A percentile compares a stretch with the other conserved stretches of the same genome.
Evolutionary conservation across 2,888 invertebrate species (phyloP).

Genomic region (Harpalus rubripes): DNA sequence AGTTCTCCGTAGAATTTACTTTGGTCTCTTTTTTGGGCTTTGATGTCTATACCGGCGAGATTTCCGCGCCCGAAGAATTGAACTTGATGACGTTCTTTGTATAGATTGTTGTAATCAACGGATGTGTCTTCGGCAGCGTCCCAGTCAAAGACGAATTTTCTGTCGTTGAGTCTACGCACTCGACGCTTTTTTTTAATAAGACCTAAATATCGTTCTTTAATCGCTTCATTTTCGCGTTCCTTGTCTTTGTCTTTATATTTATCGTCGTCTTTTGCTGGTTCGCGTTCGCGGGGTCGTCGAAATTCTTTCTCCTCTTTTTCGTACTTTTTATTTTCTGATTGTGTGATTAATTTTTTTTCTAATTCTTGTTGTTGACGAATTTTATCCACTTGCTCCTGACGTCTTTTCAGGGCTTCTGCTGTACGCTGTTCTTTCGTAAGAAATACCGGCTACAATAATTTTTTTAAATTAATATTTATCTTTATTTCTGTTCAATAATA

Average conservation of each 20-base stretch:
- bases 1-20: conserved; percentile 98
- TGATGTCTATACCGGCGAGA: conserved; percentile 98
- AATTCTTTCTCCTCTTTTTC: conserved; percentile 74
- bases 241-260: conserved; percentile 88
- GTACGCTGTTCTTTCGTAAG: conserved; percentile 97
- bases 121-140: conserved; percentile 99
- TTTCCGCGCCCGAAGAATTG: conserved; percentile 99
- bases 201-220: conserved; percentile 96
- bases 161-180: conserved; percentile 95
- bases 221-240: conserved; percentile 95
- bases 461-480: not conserved
- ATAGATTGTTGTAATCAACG: conserved; percentile 97
- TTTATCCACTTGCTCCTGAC: conserved; percentile 93
- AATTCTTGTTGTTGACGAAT: conserved; percentile 86
- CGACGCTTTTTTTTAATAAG: conserved; percentile 95
- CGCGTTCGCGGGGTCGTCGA: conserved; percentile 77
- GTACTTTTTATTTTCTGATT: conserved; percentile 72
- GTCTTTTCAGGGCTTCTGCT: conserved; percentile 90
- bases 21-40: conserved; percentile 96
- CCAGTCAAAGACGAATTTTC: conserved; percentile 99
- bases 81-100: conserved; percentile 97
- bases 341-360: conserved; percentile 76
- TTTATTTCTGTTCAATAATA: no score
- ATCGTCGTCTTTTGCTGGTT: conserved; percentile 77
- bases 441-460: conserved; percentile 88